Evolutionary conservation across 2,888 invertebrate species (phyloP).

Genomic region (Volucella inflata): DNA sequence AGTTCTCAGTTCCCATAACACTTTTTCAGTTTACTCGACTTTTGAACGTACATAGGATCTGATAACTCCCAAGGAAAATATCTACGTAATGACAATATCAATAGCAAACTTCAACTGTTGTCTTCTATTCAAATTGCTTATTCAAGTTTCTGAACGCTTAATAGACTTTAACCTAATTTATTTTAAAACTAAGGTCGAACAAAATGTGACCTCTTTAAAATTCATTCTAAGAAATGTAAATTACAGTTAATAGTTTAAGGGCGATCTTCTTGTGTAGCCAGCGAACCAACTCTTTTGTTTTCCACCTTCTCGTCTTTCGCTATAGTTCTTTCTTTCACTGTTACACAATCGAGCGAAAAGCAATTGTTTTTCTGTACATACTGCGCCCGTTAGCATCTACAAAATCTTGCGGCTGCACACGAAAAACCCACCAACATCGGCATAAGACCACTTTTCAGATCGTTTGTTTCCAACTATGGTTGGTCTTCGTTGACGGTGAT

Average conservation of each 20-base stretch:
- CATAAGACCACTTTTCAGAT: slow-evolving; percentile 45
- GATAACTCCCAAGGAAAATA: no score
- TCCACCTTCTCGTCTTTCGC: slow-evolving; percentile 25
- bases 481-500: slow-evolving; percentile 13
- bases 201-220: slow-evolving; percentile 48
- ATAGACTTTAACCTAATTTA: slow-evolving; percentile 36
- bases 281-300: slow-evolving; percentile 43
- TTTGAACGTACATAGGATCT: no score
- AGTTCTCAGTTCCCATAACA: no score
- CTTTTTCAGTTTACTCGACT: no score
- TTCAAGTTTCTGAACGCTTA: neutral
- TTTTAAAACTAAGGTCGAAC: slow-evolving; percentile 36
- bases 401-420: slow-evolving; percentile 61
- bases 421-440: slow-evolving; percentile 44
- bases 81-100: no score
- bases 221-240: slow-evolving; percentile 45
- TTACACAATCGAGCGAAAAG: slow-evolving; percentile 57
- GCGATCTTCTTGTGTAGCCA: slow-evolving; percentile 53
- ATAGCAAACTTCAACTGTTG: no score
- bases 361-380: slow-evolving; percentile 16
- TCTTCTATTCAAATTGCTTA: no score
- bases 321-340: slow-evolving; percentile 40
- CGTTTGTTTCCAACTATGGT: slow-evolving; percentile 13
- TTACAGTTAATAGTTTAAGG: slow-evolving; percentile 61
- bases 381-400: slow-evolving; percentile 39